phyloP scores from a whole-genome alignment of 2,888 invertebrate species.

The Phortica okadai region DNA sequence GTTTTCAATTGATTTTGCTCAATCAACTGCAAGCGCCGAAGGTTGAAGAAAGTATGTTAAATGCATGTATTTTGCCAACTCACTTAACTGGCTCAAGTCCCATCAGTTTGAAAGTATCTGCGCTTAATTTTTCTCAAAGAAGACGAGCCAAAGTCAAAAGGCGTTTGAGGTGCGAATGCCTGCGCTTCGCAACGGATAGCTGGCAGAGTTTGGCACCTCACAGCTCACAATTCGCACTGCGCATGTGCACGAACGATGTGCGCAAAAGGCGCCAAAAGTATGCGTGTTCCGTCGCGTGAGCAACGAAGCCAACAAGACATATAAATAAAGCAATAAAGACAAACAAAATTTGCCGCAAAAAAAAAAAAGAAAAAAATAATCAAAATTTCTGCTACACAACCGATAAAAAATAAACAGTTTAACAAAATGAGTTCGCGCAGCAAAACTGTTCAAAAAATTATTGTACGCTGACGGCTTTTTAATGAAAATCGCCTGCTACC shows the following conservation, averaged over 20 bases:
- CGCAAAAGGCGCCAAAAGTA: neutral
- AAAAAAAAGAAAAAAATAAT: constrained; percentile 40
- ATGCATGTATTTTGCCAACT: neutral
- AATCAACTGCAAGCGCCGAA: constrained; percentile 45
- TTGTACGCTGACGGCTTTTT: constrained; percentile 69
- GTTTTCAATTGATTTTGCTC: constrained; percentile 49
- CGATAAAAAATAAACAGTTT: constrained; percentile 35
- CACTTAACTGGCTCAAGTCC: constrained; percentile 29
- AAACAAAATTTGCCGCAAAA: constrained; percentile 53
- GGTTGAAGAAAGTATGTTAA: neutral
- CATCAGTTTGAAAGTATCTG: neutral
- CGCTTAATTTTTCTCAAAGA: no score
- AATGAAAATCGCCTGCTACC: constrained; percentile 69
- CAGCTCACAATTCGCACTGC: no score
- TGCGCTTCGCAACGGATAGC: no score
- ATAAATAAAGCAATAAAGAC: constrained; percentile 34
- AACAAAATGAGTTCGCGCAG: constrained; percentile 21
- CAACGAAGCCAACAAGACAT: neutral
- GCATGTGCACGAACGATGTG: neutral
- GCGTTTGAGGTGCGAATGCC: no score
- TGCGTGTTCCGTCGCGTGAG: neutral
- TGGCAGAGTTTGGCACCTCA: no score
- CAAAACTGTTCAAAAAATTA: constrained; percentile 62
- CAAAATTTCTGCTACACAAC: constrained; percentile 5
- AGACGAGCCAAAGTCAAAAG: no score